These are phyloP conservation scores for Sandelia bainsii DNA, from an alignment of 2,797 vertebrate species.

Conservation along the genomic window DNA sequence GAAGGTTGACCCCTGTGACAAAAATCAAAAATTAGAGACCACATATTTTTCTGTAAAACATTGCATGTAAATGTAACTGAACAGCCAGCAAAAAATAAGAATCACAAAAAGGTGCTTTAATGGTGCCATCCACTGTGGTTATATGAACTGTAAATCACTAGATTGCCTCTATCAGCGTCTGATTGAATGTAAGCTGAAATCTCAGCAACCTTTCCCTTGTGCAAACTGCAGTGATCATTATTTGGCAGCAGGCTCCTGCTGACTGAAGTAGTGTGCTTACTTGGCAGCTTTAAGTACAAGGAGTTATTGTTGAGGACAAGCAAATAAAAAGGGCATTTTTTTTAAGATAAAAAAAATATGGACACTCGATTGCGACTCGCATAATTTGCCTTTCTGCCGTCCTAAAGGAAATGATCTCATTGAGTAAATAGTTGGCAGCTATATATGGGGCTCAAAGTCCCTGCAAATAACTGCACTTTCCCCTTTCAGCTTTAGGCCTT, in stretches of 20 bases:
- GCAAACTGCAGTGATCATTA: conserved; percentile 55
- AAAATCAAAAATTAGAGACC: not conserved
- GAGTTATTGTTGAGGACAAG: conserved; percentile 51
- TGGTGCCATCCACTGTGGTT: not conserved
- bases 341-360: conserved; percentile 40
- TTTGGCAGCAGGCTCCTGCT: conserved; percentile 60
- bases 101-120: conserved; percentile 13
- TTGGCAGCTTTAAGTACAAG: conserved; percentile 32
- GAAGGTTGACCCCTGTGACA: conserved; percentile 12
- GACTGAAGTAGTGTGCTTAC: conserved; percentile 49
- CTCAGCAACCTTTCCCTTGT: conserved; percentile 40
- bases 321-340: conserved; percentile 48
- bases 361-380: conserved; percentile 63
- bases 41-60: conserved; percentile 3
- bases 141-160: conserved; percentile 21
- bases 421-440: conserved; percentile 80
- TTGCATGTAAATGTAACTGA: not conserved
- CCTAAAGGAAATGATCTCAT: conserved; percentile 80
- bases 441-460: conserved; percentile 76
- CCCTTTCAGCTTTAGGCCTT: conserved; percentile 67
- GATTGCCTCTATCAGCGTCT: conserved; percentile 48
- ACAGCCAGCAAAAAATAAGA: conserved; percentile 9
- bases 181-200: conserved; percentile 41
- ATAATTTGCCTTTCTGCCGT: conserved; percentile 59
- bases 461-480: conserved; percentile 70